Evolutionary conservation across 2,888 invertebrate genomes (phyloP).

Genomic region (Trilocha varians): DNA sequence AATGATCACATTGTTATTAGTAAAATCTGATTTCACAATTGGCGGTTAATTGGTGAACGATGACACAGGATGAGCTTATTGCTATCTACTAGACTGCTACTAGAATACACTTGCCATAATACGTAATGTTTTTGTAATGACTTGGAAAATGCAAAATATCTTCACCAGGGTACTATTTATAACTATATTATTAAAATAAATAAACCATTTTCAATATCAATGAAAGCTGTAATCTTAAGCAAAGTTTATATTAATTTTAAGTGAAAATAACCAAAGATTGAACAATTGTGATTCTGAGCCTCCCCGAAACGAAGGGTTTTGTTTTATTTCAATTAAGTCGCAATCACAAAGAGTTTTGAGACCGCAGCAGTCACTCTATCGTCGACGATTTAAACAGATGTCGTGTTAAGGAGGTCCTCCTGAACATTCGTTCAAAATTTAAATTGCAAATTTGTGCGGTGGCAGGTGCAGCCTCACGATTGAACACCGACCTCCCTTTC

Average conservation of each 20-base stretch:
- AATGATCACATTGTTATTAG: no score
- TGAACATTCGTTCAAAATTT: constrained; percentile 69
- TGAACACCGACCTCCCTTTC: constrained; percentile 45
- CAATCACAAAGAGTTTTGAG: constrained; percentile 60
- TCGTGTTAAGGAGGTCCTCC: constrained; percentile 73
- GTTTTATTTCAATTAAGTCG: constrained; percentile 68
- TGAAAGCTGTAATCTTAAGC: constrained; percentile 6
- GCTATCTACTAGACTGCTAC: no score
- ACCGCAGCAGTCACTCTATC: constrained; percentile 64
- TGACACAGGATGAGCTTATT: no score
- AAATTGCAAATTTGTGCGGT: constrained; percentile 71
- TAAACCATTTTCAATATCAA: constrained; percentile 4
- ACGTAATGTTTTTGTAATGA: no score
- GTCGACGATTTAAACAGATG: constrained; percentile 72
- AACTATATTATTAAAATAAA: not conserved
- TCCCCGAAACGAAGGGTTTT: constrained; percentile 50
- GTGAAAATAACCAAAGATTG: constrained; percentile 25
- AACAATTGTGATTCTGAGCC: constrained; percentile 26
- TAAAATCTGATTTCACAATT: no score
- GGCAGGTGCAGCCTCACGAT: constrained; percentile 66
- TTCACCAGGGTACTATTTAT: no score
- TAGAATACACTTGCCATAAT: no score
- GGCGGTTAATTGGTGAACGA: no score
- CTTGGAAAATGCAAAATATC: no score
- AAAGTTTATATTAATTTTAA: constrained; percentile 9